phyloP scores from a whole-genome alignment of 2,797 vertebrate genomes.

The Gymnopithys bicolor region DNA sequence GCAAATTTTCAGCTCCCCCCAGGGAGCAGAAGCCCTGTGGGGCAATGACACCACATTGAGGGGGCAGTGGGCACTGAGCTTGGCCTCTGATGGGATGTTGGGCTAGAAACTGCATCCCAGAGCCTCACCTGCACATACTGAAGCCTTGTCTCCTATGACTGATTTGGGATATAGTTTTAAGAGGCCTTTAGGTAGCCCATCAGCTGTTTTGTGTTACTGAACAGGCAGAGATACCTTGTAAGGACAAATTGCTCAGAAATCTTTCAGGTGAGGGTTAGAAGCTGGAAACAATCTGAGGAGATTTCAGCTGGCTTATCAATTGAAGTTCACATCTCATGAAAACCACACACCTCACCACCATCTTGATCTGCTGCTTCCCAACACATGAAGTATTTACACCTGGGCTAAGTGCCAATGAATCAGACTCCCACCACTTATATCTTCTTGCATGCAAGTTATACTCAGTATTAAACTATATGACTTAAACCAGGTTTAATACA shows the following conservation, averaged over 20 bases:
- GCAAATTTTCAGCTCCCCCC: background rate
- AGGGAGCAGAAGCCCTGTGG: background rate
- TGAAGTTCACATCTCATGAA: background rate
- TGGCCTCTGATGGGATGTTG: background rate
- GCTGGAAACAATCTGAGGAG: background rate
- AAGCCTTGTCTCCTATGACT: fast-evolving
- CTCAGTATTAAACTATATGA: background rate
- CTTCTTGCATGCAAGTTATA: background rate
- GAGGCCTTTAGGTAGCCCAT: background rate
- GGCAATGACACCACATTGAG: background rate
- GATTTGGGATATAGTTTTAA: background rate
- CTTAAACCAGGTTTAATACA: background rate
- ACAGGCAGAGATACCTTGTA: background rate
- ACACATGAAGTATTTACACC: background rate
- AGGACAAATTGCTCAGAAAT: background rate
- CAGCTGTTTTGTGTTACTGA: background rate
- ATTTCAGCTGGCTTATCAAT: background rate
- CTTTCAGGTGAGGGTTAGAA: background rate
- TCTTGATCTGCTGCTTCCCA: background rate
- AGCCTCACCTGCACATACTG: background rate
- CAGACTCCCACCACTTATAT: background rate
- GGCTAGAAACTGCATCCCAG: background rate
- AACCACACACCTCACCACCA: background rate
- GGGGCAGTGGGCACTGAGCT: fast-evolving
- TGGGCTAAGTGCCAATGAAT: background rate